These are phyloP conservation scores for cat (Felis catus) DNA, from an alignment of 2,113 vertebrate genomes.

Conservation along the genomic window DNA sequence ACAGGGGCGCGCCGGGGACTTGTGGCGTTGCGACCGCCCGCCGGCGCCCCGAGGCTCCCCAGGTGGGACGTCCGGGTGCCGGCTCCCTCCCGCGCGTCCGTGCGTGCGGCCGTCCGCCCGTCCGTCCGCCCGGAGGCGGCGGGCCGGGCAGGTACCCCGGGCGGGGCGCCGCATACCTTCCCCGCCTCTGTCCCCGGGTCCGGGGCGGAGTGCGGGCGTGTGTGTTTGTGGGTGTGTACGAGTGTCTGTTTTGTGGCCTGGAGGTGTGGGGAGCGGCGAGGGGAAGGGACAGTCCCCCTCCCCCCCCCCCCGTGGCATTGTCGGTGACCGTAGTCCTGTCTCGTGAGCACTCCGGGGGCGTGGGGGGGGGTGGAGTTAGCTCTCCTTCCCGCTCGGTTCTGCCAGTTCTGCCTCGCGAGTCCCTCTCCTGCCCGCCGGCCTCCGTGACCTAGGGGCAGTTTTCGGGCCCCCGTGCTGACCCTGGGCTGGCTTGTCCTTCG, in stretches of 20 bases:
- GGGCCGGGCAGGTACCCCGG: not conserved
- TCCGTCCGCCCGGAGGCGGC: not conserved
- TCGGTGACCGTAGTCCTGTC: not conserved
- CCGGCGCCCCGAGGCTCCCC: not conserved
- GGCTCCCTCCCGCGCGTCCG: not conserved
- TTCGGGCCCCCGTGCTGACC: not conserved
- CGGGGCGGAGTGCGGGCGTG: not conserved
- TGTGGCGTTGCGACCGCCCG: not conserved
- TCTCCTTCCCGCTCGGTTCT: not conserved
- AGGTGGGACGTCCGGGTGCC: slow-evolving; percentile 5
- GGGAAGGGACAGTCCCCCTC: no score
- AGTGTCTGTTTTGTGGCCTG: not conserved
- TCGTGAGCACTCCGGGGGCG: not conserved
- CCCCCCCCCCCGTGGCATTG: not conserved
- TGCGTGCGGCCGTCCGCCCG: not conserved
- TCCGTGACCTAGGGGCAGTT: not conserved
- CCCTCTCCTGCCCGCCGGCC: not conserved
- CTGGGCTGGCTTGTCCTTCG: not conserved
- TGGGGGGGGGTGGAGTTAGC: not conserved
- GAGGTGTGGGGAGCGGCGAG: not conserved
- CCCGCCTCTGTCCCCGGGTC: not conserved
- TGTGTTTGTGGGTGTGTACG: not conserved
- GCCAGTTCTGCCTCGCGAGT: not conserved
- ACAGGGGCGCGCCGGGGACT: not conserved
- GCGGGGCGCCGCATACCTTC: not conserved